Percentiles rank a stretch among this genome's conserved stretches.
These are phyloP conservation scores for Acronicta alni DNA, from an alignment of 2,888 invertebrate genomes.

Conservation along the genomic window DNA sequence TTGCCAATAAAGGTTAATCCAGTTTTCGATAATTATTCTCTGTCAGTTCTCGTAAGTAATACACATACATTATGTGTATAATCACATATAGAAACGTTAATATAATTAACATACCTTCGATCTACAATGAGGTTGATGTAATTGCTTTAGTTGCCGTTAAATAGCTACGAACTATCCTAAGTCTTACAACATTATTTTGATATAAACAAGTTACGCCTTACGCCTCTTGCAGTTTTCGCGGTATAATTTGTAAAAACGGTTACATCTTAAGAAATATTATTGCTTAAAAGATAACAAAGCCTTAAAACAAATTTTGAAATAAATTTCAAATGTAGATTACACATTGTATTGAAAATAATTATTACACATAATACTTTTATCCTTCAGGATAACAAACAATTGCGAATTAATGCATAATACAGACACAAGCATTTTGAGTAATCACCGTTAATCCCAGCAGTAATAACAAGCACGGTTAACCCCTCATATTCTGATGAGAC, in stretches of 20 bases:
- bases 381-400: too few species aligned
- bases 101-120: conserved; percentile 1
- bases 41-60: not conserved
- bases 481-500: too few species aligned
- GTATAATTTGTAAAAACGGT: conserved; percentile 27
- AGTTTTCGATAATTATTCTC: not conserved
- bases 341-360: too few species aligned
- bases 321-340: too few species aligned
- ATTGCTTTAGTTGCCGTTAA: conserved; percentile 25
- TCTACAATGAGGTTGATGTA: not conserved
- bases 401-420: too few species aligned
- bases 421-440: too few species aligned
- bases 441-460: too few species aligned
- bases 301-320: conserved; percentile 4
- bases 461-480: too few species aligned
- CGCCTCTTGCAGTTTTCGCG: conserved; percentile 22
- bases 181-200: conserved; percentile 43
- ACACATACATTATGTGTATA: too few species aligned
- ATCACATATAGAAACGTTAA: conserved; percentile 1
- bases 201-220: conserved; percentile 21
- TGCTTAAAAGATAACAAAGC: conserved; percentile 44
- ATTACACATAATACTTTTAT: too few species aligned
- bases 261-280: conserved; percentile 35
- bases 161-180: conserved; percentile 18
- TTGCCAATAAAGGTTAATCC: not conserved